Percentiles rank a stretch among this genome's conserved stretches.
Conservation (phyloP, 2,888 invertebrate genomes). For the Campaea margaritaria region DNA sequence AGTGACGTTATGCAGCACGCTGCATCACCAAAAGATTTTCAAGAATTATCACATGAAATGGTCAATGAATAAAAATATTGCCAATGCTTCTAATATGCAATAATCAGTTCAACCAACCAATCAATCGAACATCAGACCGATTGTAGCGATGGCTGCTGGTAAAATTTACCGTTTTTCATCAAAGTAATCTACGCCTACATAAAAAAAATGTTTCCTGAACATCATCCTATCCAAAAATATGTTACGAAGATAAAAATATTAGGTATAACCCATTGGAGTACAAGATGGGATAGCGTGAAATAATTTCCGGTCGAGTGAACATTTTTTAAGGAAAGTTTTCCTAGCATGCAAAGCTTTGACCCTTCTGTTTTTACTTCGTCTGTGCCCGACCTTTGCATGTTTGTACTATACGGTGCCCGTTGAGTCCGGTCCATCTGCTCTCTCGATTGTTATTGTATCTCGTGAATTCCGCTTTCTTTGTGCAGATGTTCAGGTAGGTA, state of each 20-base stretch:
- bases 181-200: not conserved
- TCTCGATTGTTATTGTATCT: conserved; percentile 62
- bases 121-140: too few species aligned
- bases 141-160: too few species aligned
- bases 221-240: too few species aligned
- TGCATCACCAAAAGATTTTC: too few species aligned
- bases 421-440: conserved; percentile 53
- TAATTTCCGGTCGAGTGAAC: conserved; percentile 17
- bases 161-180: not conserved
- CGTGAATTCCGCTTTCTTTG: conserved; percentile 8
- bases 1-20: too few species aligned
- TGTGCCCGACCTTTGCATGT: conserved; percentile 17
- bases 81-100: too few species aligned
- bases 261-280: too few species aligned
- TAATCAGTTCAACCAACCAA: too few species aligned
- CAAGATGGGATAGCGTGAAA: conserved; percentile 1
- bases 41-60: too few species aligned
- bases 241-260: too few species aligned
- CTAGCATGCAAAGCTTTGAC: conserved; percentile 12
- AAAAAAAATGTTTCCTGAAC: too few species aligned
- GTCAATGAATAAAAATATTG: too few species aligned
- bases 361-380: conserved; percentile 18
- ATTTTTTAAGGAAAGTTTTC: conserved; percentile 20
- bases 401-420: conserved; percentile 32
- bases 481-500: conserved; percentile 3